Percentiles rank a stretch among this genome's conserved stretches.
phyloP scores from a whole-genome alignment of 2,113 vertebrate species.

The Agapornis roseicollis region DNA sequence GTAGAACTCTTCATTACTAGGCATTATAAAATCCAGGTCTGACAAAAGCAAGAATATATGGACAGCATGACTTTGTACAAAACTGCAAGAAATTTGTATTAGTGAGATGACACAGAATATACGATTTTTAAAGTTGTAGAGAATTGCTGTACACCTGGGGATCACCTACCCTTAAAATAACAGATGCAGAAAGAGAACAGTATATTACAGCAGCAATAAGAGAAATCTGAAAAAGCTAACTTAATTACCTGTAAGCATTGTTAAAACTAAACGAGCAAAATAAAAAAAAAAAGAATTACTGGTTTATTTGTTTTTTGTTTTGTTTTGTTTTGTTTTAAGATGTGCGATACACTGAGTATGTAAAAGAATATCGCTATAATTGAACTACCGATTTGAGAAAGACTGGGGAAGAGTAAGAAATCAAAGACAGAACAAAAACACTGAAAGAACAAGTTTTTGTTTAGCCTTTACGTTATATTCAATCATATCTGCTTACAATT shows the following conservation, averaged over 20 bases:
- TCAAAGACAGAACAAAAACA: background rate
- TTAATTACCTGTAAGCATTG: background rate
- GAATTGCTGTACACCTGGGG: background rate
- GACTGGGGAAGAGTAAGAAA: background rate
- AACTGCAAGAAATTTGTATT: background rate
- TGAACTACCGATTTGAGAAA: background rate
- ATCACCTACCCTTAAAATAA: background rate
- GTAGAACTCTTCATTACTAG: background rate
- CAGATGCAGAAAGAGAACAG: background rate
- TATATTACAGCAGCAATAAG: background rate
- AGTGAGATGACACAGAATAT: background rate
- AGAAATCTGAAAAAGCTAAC: background rate
- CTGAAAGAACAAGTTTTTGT: background rate
- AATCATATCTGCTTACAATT: background rate
- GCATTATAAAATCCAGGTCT: background rate
- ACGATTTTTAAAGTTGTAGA: background rate
- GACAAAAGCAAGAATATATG: background rate
- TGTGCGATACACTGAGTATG: background rate
- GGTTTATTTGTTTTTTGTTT: background rate
- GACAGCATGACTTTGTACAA: background rate
- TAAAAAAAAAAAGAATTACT: background rate
- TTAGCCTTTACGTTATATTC: background rate
- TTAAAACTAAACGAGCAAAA: background rate
- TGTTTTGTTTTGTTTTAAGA: background rate
- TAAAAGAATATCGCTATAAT: background rate